Conservation (phyloP, 2,113 vertebrate species). For the Erinaceus europaeus region DNA sequence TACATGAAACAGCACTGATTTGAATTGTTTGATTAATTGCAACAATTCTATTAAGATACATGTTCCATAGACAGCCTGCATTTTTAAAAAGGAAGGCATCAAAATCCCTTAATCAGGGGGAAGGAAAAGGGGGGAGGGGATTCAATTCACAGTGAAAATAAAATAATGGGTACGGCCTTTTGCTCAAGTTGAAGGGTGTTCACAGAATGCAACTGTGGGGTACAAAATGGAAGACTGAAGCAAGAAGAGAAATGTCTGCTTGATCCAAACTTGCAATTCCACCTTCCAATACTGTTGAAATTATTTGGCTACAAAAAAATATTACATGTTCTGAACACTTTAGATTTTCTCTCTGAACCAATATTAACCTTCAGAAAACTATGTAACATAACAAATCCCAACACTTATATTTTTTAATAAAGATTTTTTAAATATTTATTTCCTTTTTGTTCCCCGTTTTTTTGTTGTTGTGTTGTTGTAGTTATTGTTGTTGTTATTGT, state of each 20-base stretch:
- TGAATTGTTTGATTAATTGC: constrained; percentile 27
- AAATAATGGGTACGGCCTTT: constrained; percentile 2
- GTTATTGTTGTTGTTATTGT: no score
- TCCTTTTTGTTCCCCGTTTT: no score
- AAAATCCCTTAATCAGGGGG: not conserved
- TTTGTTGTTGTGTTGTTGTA: no score
- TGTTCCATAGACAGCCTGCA: not conserved
- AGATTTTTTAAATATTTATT: not conserved
- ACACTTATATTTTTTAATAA: not conserved
- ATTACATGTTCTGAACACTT: not conserved
- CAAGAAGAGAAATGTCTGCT: not conserved
- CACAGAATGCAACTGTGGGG: not conserved
- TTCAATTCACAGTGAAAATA: not conserved
- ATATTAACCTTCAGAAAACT: not conserved
- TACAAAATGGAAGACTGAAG: constrained; percentile 10
- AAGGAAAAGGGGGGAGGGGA: not conserved
- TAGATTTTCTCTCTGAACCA: not conserved
- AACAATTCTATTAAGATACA: constrained; percentile 35
- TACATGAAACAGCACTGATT: constrained; percentile 6
- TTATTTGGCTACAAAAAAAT: not conserved
- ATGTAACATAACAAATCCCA: not conserved
- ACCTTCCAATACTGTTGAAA: not conserved
- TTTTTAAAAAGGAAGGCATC: constrained; percentile 41
- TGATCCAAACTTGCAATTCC: not conserved
- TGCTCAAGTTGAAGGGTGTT: constrained; percentile 1